Conservation (phyloP, 2,113 vertebrate species). For the Macheiramphus alcinus region DNA sequence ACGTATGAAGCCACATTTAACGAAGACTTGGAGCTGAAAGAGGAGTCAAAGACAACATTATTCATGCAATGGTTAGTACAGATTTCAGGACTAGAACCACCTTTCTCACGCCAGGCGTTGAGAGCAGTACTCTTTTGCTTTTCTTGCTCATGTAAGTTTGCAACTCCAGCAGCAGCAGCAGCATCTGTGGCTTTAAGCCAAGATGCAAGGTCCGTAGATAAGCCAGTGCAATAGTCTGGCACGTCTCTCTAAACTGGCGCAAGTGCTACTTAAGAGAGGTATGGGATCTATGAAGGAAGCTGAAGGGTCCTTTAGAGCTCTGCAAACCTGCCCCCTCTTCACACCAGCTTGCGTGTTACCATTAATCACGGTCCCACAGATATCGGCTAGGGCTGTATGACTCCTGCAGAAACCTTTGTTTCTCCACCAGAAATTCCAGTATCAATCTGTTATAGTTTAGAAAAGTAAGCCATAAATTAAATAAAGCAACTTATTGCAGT, state of each 20-base stretch:
- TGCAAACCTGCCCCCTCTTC: neutral
- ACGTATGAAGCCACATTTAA: neutral
- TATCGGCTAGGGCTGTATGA: neutral
- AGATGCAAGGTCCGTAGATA: neutral
- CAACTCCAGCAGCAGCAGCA: neutral
- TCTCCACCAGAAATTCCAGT: neutral
- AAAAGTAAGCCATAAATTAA: neutral
- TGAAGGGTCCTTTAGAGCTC: neutral
- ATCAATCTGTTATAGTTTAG: neutral
- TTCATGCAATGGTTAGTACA: neutral
- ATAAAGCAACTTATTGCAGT: neutral
- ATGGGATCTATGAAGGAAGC: neutral
- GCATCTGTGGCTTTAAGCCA: neutral
- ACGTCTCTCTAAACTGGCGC: neutral
- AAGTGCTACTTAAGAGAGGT: neutral
- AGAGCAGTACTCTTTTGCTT: neutral
- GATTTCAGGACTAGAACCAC: neutral
- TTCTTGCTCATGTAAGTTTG: neutral
- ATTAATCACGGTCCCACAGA: neutral
- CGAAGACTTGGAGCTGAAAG: neutral
- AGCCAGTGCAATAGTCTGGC: neutral
- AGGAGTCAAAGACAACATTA: neutral
- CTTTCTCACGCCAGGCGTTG: accelerated
- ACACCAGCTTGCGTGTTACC: neutral
- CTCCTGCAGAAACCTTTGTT: neutral